These are phyloP conservation scores for Mus minutoides DNA, from an alignment of 2,797 vertebrate genomes.

Conservation along the genomic window DNA sequence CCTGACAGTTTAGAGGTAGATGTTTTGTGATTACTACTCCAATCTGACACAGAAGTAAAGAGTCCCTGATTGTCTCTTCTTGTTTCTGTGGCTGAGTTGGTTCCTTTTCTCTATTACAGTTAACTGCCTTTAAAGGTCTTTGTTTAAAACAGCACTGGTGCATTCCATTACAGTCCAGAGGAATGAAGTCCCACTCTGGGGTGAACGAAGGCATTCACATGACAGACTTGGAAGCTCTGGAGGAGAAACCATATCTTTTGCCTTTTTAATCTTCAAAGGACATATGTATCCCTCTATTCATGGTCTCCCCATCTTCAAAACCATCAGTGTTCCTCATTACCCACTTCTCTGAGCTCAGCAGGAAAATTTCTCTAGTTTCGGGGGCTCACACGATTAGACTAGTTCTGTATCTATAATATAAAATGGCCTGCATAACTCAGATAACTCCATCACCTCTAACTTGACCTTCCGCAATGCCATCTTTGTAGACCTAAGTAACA, in stretches of 20 bases:
- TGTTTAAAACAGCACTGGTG: neutral
- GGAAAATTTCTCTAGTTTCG: neutral
- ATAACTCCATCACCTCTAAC: neutral
- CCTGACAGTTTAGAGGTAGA: neutral
- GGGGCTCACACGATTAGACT: neutral
- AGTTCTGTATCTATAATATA: neutral
- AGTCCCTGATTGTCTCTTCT: neutral
- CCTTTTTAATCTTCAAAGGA: neutral
- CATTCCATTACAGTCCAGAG: neutral
- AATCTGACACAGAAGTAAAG: conserved; percentile 13
- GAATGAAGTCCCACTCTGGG: neutral
- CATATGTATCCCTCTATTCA: neutral
- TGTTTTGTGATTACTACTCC: neutral
- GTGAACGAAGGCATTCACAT: neutral
- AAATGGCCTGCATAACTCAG: neutral
- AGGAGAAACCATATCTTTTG: neutral
- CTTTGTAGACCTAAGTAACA: neutral
- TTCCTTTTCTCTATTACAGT: neutral
- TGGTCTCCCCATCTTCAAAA: neutral
- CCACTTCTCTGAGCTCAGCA: neutral
- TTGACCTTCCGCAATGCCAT: neutral
- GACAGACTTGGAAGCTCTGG: neutral
- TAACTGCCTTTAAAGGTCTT: neutral
- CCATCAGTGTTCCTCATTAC: neutral
- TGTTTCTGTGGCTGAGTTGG: neutral